Percentiles rank a stretch among this genome's conserved stretches.
These are phyloP conservation scores for Nephrotoma guestfalica DNA, from an alignment of 2,888 invertebrate species.

Conservation along the genomic window DNA sequence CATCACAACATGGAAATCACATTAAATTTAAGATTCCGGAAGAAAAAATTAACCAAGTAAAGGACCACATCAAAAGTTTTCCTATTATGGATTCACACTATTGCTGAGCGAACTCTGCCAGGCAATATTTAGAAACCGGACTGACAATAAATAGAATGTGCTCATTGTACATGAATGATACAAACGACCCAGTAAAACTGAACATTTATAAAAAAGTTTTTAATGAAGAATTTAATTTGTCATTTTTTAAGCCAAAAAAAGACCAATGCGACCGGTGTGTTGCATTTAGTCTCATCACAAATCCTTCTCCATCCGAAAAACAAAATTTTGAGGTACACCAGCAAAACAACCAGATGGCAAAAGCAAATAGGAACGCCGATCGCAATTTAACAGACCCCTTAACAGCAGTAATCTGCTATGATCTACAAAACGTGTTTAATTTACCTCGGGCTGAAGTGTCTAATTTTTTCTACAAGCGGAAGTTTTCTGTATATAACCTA, in stretches of 20 bases:
- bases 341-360: neutral
- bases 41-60: conserved; percentile 3
- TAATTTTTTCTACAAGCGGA: conserved; percentile 8
- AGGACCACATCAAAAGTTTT: conserved; percentile 5
- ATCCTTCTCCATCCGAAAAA: neutral
- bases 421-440: conserved; percentile 10
- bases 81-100: conserved; percentile 8
- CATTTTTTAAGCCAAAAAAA: conserved; percentile 3
- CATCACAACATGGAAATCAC: conserved; percentile 5
- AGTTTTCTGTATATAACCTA: conserved; percentile 7
- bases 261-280: conserved; percentile 5
- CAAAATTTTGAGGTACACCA: neutral
- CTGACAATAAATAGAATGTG: conserved; percentile 1
- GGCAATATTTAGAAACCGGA: conserved; percentile 10
- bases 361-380: neutral
- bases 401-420: conserved; percentile 8
- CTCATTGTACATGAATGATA: neutral
- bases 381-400: neutral
- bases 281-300: neutral
- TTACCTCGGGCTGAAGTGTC: conserved; percentile 7
- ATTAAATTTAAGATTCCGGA: conserved; percentile 1
- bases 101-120: conserved; percentile 7
- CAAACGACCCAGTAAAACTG: conserved; percentile 1
- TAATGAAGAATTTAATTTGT: conserved; percentile 6
- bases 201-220: conserved; percentile 6